Percentiles rank a stretch among this genome's conserved stretches.
Conservation (phyloP, 2,113 vertebrate genomes). For the Amphiprion ocellaris region DNA sequence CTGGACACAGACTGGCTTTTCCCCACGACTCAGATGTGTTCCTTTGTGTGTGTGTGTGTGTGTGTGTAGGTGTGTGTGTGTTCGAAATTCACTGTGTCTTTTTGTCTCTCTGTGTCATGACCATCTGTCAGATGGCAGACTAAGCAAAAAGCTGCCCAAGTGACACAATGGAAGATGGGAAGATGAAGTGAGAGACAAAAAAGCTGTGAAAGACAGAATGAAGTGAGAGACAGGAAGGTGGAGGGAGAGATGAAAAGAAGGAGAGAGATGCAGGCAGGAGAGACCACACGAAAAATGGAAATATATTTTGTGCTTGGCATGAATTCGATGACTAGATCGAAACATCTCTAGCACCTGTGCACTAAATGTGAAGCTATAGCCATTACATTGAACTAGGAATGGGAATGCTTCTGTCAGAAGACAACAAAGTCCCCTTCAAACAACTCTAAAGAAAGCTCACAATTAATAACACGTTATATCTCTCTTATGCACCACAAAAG, state of each 20-base stretch:
- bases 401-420: no score
- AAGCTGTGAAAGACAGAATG: background rate
- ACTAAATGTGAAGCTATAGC: background rate
- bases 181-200: background rate
- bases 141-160: constrained; percentile 26
- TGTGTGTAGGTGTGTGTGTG: background rate
- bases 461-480: no score
- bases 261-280: no score
- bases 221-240: background rate
- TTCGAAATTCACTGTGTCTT: background rate
- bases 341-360: background rate
- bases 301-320: background rate
- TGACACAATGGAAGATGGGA: constrained; percentile 9
- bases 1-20: constrained; percentile 18
- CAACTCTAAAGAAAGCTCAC: no score
- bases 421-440: no score
- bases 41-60: background rate
- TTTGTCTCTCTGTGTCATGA: constrained; percentile 41
- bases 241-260: background rate
- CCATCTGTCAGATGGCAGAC: constrained; percentile 51
- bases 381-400: no score
- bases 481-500: background rate
- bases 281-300: background rate
- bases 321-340: background rate
- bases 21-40: constrained; percentile 1